Evolutionary conservation across 1,140 invertebrate genomes (phyloP).

Genomic region (Musca domestica): DNA sequence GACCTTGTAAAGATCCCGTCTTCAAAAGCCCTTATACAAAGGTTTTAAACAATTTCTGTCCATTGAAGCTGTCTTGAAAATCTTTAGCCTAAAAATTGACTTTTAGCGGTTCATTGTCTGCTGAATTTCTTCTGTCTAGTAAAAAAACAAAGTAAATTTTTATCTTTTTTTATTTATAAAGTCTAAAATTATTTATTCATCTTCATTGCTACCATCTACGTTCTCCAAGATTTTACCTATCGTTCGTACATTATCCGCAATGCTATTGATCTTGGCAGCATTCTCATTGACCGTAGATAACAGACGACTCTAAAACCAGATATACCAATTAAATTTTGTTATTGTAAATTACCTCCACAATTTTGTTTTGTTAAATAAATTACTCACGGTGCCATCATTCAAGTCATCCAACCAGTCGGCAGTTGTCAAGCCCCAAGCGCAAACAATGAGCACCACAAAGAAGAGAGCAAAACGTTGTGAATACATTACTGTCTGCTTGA

Average conservation of each 20-base stretch:
- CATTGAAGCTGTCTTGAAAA: no score
- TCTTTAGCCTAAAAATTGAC: no score
- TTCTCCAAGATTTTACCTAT: slow-evolving; percentile 16
- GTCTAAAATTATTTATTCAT: background rate
- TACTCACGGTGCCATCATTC: slow-evolving; percentile 23
- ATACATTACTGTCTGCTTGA: background rate
- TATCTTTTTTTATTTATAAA: no score
- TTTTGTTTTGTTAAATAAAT: background rate
- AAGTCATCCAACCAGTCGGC: slow-evolving; percentile 28
- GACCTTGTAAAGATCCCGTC: no score
- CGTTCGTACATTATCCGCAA: slow-evolving; percentile 11
- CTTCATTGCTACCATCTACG: slow-evolving; percentile 20
- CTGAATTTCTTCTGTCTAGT: no score
- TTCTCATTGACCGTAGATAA: slow-evolving; percentile 24
- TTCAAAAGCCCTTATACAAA: no score
- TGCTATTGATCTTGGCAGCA: slow-evolving; percentile 18
- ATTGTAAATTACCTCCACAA: background rate
- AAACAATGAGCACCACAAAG: slow-evolving; percentile 16
- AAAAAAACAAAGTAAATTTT: no score
- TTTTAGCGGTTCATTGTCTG: no score
- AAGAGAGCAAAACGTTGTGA: slow-evolving; percentile 6
- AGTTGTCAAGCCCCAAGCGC: slow-evolving; percentile 10
- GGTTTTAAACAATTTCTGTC: no score
- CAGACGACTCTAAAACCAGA: slow-evolving; percentile 16
- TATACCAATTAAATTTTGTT: slow-evolving; percentile 4